Evolutionary conservation across 2,888 invertebrate species (phyloP), one percentile per base, ranked within the genome.

Genomic region (Lithophane semibrunnea): DNA sequence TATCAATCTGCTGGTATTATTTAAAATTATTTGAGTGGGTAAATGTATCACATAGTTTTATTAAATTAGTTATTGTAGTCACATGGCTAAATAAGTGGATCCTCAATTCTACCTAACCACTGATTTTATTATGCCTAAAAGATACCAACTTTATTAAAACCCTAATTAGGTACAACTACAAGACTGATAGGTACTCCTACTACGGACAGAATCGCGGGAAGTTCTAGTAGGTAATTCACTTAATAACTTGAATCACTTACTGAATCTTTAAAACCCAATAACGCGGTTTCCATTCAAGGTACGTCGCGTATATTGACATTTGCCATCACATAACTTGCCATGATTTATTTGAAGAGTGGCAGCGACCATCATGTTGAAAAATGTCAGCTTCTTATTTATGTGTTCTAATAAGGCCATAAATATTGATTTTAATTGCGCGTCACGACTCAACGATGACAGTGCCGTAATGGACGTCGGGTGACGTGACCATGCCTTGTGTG

Each of bases 361-460:
- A 85, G 86, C 80, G 83, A 86, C 87, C 86, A 90, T 91, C 91
- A 90, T 84, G 81, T 85, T 89, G 91, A 91, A 91, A 92, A 90
- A 91, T 90, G 90, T 87, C 84, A 86, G 82, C 86, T 86, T 88
- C 88, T 90, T 91, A 93, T 92, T 91, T 90, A 92, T 90, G 89
- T 91, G 88, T 89, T 90, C 88, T 91, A 91, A 90, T 92, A 91
- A 90, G 90, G 82, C 91, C 85, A 93, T 94, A 92, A 94, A 94
- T 94, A 94, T 93, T 92, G 90, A 92, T 92, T 92, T 92, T 93
- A 94, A 94, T 94, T 93, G 93, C 90, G 88, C 86, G 89, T 91
- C 90, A 83, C 87, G 81, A 88, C 73, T 77, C 73, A 75, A 74
- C 88, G 87, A 87, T 91, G 91, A 90, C 91, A 91, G 91, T 78